A percentile compares a stretch with the other conserved stretches of the same genome.
Conservation (phyloP, 2,888 invertebrate genomes). For the Apeira syringaria region DNA sequence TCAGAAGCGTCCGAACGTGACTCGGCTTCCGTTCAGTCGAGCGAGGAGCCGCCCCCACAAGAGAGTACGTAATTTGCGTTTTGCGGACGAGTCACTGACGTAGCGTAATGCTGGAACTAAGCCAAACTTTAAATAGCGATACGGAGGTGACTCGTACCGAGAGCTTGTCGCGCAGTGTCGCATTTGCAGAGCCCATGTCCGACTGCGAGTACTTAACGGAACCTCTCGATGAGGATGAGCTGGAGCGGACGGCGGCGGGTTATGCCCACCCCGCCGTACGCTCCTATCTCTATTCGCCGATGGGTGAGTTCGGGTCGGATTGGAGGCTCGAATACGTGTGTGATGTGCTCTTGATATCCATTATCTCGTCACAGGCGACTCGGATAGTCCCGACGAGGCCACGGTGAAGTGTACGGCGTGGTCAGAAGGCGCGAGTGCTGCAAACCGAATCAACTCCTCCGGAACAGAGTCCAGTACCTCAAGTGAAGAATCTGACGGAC, state of each 20-base stretch:
- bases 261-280: constrained; percentile 77
- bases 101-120: constrained; percentile 72
- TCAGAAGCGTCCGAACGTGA: constrained; percentile 77
- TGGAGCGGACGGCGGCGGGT: constrained; percentile 69
- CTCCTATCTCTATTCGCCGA: constrained; percentile 81
- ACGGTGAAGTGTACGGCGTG: constrained; percentile 83
- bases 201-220: constrained; percentile 80
- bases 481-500: constrained; percentile 67
- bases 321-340: constrained; percentile 51
- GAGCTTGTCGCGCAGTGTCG: constrained; percentile 80
- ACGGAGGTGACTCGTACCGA: constrained; percentile 73
- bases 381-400: constrained; percentile 85
- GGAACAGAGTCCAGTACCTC: constrained; percentile 66
- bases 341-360: constrained; percentile 43
- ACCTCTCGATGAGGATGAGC: constrained; percentile 72
- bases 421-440: constrained; percentile 70
- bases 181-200: constrained; percentile 76
- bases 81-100: constrained; percentile 75
- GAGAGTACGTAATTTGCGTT: constrained; percentile 76
- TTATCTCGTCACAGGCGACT: constrained; percentile 80
- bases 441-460: constrained; percentile 63
- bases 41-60: constrained; percentile 77
- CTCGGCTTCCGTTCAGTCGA: constrained; percentile 78
- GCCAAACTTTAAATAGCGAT: constrained; percentile 81
- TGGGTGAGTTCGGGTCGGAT: constrained; percentile 72